Evolutionary conservation across 2,888 invertebrate genomes (phyloP).

Genomic region (Meiosimyza decipiens): DNA sequence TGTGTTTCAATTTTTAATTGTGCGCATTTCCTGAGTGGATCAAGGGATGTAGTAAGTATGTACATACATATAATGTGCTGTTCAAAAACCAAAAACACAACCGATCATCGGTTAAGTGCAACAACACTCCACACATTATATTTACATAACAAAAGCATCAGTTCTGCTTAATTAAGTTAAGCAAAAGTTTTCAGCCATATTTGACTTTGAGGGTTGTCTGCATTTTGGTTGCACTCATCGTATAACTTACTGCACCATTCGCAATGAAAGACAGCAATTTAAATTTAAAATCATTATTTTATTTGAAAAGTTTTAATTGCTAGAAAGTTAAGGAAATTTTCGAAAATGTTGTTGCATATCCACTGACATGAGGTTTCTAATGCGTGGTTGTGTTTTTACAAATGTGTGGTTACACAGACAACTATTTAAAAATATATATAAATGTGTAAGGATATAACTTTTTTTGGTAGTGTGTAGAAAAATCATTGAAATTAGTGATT

Average conservation of each 20-base stretch:
- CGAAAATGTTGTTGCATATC: not conserved
- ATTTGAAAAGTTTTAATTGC: conserved; percentile 29
- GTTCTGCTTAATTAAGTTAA: conserved; percentile 30
- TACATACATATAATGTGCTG: not conserved
- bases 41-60: too few species aligned
- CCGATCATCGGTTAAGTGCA: not conserved
- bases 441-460: too few species aligned
- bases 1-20: not conserved
- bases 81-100: not conserved
- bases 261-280: not conserved
- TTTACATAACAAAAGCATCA: not conserved
- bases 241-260: not conserved
- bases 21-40: conserved; percentile 30
- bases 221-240: not conserved
- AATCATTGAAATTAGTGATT: too few species aligned
- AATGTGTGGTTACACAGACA: too few species aligned
- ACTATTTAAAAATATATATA: too few species aligned
- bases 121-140: not conserved
- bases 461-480: too few species aligned
- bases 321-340: conserved; percentile 9
- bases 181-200: conserved; percentile 6
- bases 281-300: conserved; percentile 20
- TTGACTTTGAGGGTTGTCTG: conserved; percentile 7
- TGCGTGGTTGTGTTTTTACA: too few species aligned
- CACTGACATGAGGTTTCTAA: too few species aligned